These are phyloP conservation scores for Poeciliopsis infans DNA, from an alignment of 2,797 vertebrate species.

Conservation along the genomic window DNA sequence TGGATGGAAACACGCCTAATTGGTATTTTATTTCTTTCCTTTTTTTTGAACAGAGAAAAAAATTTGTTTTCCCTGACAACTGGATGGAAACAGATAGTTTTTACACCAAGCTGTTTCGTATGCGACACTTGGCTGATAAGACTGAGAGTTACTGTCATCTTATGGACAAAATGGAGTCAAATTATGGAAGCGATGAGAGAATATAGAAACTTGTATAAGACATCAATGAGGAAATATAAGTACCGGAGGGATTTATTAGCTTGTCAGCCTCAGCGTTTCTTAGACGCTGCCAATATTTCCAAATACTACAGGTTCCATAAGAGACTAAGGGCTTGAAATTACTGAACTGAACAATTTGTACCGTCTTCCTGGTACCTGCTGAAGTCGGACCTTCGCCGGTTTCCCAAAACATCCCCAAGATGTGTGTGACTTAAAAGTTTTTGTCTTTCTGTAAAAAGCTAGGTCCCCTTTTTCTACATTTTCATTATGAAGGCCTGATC, in stretches of 20 bases:
- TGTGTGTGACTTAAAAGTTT: neutral
- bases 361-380: neutral
- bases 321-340: neutral
- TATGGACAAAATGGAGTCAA: too few relatives aligned
- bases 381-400: neutral
- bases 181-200: too few relatives aligned
- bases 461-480: neutral
- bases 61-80: too few relatives aligned
- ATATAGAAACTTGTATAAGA: too few relatives aligned
- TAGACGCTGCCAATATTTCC: neutral
- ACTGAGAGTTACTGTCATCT: too few relatives aligned
- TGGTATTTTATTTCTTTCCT: too few relatives aligned
- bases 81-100: too few relatives aligned
- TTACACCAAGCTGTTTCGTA: too few relatives aligned
- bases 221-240: too few relatives aligned
- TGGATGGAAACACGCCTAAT: too few relatives aligned
- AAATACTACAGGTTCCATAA: neutral
- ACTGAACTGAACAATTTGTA: neutral
- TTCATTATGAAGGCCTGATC: neutral
- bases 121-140: too few relatives aligned
- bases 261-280: neutral
- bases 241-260: neutral
- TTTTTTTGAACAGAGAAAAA: too few relatives aligned
- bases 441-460: neutral
- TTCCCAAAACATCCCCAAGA: neutral